A percentile compares a stretch with the other conserved stretches of the same genome.
Evolutionary conservation across 2,888 invertebrate species (phyloP).

Genomic region (Nycteola revayana): DNA sequence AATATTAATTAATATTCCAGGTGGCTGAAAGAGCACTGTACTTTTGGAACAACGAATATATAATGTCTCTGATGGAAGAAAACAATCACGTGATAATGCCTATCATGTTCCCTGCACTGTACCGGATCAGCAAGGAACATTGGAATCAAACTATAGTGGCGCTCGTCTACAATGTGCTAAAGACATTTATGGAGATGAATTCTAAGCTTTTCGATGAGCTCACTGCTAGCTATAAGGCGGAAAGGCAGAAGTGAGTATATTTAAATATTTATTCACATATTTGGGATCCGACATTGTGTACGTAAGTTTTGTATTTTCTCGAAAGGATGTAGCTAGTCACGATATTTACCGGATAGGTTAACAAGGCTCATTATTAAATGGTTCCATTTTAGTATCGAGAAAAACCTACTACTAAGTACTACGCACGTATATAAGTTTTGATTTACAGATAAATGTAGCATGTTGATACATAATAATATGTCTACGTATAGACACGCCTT

Average conservation of each 20-base stretch:
- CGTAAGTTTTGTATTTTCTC: too few relatives aligned
- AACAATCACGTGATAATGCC: slow-evolving; percentile 99
- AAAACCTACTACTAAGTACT: too few relatives aligned
- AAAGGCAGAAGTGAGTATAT: slow-evolving; percentile 96
- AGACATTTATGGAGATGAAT: slow-evolving; percentile 99
- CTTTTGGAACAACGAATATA: slow-evolving; percentile 99
- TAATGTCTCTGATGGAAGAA: slow-evolving; percentile 99
- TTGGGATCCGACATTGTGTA: too few relatives aligned
- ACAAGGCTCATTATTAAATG: too few relatives aligned
- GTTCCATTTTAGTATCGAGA: too few relatives aligned
- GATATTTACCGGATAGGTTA: too few relatives aligned
- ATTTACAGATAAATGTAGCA: too few relatives aligned
- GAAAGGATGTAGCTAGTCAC: too few relatives aligned
- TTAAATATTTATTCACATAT: too few relatives aligned
- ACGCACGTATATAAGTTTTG: too few relatives aligned
- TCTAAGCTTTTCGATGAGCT: slow-evolving; percentile 99
- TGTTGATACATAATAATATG: too few relatives aligned
- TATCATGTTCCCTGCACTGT: slow-evolving; percentile 99
- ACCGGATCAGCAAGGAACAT: slow-evolving; percentile 99
- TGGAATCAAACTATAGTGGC: slow-evolving; percentile 99
- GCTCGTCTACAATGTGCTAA: slow-evolving; percentile 99
- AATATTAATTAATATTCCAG: slow-evolving; percentile 72
- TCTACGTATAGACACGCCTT: too few relatives aligned
- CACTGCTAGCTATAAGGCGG: slow-evolving; percentile 98
- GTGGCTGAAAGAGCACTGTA: slow-evolving; percentile 99